Percentiles rank a stretch among this genome's conserved stretches.
Conservation (phyloP, 2,888 invertebrate species). For the Stenodera caucasica region DNA sequence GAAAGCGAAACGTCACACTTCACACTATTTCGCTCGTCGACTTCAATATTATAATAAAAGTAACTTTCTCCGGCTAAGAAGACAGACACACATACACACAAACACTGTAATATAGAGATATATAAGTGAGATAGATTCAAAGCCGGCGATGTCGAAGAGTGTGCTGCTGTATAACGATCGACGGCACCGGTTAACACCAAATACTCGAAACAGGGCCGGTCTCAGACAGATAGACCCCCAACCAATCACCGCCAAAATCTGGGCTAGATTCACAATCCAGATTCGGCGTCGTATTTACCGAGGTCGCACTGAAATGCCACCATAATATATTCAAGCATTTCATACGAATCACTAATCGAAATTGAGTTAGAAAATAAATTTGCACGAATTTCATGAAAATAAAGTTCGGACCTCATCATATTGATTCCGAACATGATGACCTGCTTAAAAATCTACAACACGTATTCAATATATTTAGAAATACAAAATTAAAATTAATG, state of each 20-base stretch:
- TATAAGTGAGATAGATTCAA: constrained; percentile 39
- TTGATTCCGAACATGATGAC: background rate
- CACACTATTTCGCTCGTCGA: constrained; percentile 11
- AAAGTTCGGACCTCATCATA: background rate
- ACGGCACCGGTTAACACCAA: constrained; percentile 34
- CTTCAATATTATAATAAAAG: background rate
- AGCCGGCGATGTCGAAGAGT: constrained; percentile 43
- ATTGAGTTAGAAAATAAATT: background rate
- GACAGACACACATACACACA: constrained; percentile 23
- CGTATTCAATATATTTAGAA: too few relatives aligned
- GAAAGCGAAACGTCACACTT: constrained; percentile 30
- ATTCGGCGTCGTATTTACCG: background rate
- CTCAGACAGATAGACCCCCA: background rate
- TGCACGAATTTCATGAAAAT: too few relatives aligned
- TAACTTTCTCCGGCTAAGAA: constrained; percentile 26
- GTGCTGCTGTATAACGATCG: constrained; percentile 22
- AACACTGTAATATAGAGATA: constrained; percentile 31
- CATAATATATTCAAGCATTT: background rate
- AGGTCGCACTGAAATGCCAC: background rate
- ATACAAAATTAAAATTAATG: too few relatives aligned
- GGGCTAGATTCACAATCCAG: constrained; percentile 4
- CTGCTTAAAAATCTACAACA: too few relatives aligned
- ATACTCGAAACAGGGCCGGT: constrained; percentile 24
- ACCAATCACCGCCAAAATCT: background rate
- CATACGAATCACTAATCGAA: background rate